Base-by-base conservation (phyloP, 2,113 vertebrate genomes). In the Istiophorus platypterus region DNA sequence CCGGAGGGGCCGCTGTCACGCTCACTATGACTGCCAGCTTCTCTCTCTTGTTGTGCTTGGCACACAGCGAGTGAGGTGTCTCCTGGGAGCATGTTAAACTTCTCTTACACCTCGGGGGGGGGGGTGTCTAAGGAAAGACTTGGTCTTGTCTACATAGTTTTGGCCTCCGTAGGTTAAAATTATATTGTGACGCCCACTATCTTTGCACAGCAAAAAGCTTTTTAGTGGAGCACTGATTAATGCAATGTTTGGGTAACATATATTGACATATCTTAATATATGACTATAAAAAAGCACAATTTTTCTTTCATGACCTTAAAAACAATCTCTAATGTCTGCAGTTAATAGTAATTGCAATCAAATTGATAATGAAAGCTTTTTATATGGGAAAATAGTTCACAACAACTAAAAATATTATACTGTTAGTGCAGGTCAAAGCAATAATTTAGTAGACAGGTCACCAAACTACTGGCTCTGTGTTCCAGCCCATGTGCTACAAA, bases 21-120 rank as follows among this genome's bases (percentile, higher is more conserved):
- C 18, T 41, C 74, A 47, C 71, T 86, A 52, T 88, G 76, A 84
- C 15, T 76, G 84, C 61, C 77, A 78, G 76, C 76, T 82, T 77
- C 41, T 72, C 42, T 63, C 59, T 79, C 63, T 57, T 49, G 49
- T 42, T 52, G 29, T 58, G 12, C 51, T 52, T 31, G 51, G 70
- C 39, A 63, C 26, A 66, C 31, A 42, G 20, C 15, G 5, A 57
- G 34, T 39, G 29, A 5, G 3, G 26, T 8, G 57, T 58, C 41
- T 68, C 47, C 34, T 37, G 56, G 56, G 8, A 0, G 63, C 59
- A 13, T 78, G 69, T 12, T 72, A n/a, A 3, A 52, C 42, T 63
- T 67, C 34, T 26, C 65, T 26, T 24, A 72, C 67, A 72, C 59
- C 59, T 62, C 58, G 59, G 26, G 42, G 24, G 26, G 42, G 24